A percentile compares a stretch with the other conserved stretches of the same genome.
phyloP scores from a whole-genome alignment of 92 coral and sea anemone genomes.

The Epizoanthus scotinus region DNA sequence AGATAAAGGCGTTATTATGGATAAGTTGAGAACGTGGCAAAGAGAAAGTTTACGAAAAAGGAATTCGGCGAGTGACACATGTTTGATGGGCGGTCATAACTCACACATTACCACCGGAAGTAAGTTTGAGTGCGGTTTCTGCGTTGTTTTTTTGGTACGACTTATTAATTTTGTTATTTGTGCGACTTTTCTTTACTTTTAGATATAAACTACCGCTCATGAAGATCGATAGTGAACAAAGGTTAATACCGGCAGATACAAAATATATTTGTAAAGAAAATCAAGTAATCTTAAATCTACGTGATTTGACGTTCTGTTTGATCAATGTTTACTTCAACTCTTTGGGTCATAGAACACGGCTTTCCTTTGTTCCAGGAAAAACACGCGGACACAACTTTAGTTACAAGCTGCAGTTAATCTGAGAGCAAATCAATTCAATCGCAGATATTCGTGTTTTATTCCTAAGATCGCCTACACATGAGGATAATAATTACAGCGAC shows the following conservation, averaged over 20 bases:
- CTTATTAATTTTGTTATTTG: not conserved
- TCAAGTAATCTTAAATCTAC: slow-evolving; percentile 10
- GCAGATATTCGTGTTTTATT: slow-evolving; percentile 3
- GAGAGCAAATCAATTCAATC: slow-evolving; percentile 2
- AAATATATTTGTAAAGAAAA: slow-evolving; percentile 31
- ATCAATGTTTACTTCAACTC: slow-evolving; percentile 11
- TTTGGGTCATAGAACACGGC: not conserved
- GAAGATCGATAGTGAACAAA: not conserved
- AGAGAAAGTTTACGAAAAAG: slow-evolving; percentile 45
- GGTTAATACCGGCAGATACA: not conserved
- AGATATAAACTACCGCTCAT: not conserved
- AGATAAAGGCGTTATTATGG: slow-evolving; percentile 61
- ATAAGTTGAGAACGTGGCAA: slow-evolving; percentile 65
- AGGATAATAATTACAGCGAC: not conserved
- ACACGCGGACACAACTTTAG: slow-evolving; percentile 7
- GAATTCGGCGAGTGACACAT: slow-evolving; percentile 49
- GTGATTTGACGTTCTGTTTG: slow-evolving; percentile 15
- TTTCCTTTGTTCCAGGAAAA: slow-evolving; percentile 5
- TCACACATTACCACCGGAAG: slow-evolving; percentile 39
- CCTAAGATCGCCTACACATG: not conserved
- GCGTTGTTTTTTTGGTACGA: not conserved
- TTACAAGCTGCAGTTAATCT: slow-evolving; percentile 2
- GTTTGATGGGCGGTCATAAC: slow-evolving; percentile 36
- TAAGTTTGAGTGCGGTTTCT: slow-evolving; percentile 20
- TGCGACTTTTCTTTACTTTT: not conserved